Evolutionary conservation across 2,113 vertebrate genomes (phyloP).

Genomic region (Myiagra hebetior): DNA sequence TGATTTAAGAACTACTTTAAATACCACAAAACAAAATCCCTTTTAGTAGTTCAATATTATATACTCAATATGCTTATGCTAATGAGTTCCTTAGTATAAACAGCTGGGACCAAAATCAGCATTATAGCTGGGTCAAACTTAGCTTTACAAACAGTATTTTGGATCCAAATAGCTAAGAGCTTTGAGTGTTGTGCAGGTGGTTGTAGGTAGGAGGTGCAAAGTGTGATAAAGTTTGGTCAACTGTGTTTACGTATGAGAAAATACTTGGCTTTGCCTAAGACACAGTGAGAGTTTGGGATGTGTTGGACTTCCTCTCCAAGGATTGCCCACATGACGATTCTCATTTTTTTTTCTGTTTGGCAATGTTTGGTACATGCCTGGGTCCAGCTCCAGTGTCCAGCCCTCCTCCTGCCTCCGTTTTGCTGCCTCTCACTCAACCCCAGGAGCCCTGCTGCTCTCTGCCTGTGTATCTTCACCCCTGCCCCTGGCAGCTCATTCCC

Average conservation of each 20-base stretch:
- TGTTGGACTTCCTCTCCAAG: neutral
- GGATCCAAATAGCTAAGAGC: neutral
- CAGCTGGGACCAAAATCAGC: neutral
- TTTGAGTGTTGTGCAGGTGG: neutral
- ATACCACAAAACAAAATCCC: neutral
- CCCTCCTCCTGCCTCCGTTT: neutral
- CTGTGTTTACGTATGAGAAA: neutral
- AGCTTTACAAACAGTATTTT: neutral
- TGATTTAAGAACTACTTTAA: slow-evolving; percentile 12
- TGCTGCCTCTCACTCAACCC: neutral
- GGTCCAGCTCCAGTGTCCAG: neutral
- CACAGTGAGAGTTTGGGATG: neutral
- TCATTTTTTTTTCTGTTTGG: neutral
- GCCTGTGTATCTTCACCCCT: neutral
- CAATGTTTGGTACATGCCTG: fast-evolving
- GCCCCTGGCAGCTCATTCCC: neutral
- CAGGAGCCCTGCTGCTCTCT: neutral
- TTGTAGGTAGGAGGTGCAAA: neutral
- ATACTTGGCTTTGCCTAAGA: neutral
- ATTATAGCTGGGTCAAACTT: neutral
- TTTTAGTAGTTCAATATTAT: neutral
- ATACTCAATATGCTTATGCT: neutral
- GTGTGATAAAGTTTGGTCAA: neutral
- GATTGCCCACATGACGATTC: fast-evolving
- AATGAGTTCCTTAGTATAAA: neutral